Evolutionary conservation across 2,888 invertebrate species (phyloP).

Genomic region (Portevinia maculata): DNA sequence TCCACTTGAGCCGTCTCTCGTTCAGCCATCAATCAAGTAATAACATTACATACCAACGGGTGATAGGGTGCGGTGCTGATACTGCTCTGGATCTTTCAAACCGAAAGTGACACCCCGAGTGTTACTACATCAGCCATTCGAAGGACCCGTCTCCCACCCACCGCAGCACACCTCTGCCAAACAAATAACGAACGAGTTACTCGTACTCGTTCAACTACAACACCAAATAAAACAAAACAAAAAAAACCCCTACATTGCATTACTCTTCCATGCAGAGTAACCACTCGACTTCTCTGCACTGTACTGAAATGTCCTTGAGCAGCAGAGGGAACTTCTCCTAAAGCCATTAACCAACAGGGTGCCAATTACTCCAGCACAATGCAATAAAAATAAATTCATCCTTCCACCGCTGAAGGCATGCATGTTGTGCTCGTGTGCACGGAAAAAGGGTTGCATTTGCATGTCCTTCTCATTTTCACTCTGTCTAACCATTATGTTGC

Average conservation of each 20-base stretch:
- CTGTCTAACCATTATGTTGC: slow-evolving; percentile 3
- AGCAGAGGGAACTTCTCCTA: slow-evolving; percentile 40
- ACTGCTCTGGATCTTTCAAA: slow-evolving; percentile 67
- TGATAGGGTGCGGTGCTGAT: slow-evolving; percentile 9
- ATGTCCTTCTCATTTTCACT: not conserved
- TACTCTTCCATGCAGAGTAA: slow-evolving; percentile 63
- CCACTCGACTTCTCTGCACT: slow-evolving; percentile 52
- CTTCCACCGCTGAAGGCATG: slow-evolving; percentile 42
- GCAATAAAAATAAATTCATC: slow-evolving; percentile 68
- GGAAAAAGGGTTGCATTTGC: slow-evolving; percentile 51
- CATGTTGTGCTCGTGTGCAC: slow-evolving; percentile 12
- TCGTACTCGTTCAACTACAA: too few species aligned
- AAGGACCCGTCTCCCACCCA: slow-evolving; percentile 51
- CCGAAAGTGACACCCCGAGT: slow-evolving; percentile 68
- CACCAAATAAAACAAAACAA: slow-evolving; percentile 1
- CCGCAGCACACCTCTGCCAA: slow-evolving; percentile 41
- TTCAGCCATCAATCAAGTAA: slow-evolving; percentile 74
- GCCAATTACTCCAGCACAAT: slow-evolving; percentile 66
- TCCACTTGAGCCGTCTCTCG: slow-evolving; percentile 57
- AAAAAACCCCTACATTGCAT: slow-evolving; percentile 35
- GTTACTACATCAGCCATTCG: slow-evolving; percentile 46
- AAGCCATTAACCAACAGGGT: slow-evolving; percentile 74
- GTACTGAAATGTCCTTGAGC: slow-evolving; percentile 70
- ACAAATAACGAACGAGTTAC: slow-evolving; percentile 38
- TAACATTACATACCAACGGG: slow-evolving; percentile 65